These are phyloP conservation scores for Hydractinia echinata DNA, from an alignment of 30 jellyfish, hydroid and myxozoan species.

Conservation along the genomic window DNA sequence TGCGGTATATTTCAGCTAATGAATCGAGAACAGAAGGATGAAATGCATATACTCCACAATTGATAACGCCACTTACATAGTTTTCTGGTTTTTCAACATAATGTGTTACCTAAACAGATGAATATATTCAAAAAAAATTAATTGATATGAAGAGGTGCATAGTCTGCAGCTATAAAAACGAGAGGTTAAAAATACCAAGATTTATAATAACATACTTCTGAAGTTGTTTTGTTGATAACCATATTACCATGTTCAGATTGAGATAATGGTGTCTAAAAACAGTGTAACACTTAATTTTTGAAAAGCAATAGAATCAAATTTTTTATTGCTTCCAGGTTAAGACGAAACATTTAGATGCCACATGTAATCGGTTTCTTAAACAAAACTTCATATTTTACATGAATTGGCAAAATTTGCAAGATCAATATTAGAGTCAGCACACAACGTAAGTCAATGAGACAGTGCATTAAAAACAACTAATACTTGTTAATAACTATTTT, in stretches of 20 bases:
- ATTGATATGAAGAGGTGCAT: neutral
- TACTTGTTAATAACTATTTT: neutral
- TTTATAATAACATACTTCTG: constrained; percentile 44
- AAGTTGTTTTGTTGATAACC: constrained; percentile 63
- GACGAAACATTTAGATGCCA: neutral
- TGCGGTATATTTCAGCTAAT: constrained; percentile 61
- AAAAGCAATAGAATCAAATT: neutral
- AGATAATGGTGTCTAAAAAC: constrained; percentile 16
- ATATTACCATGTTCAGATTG: constrained; percentile 88
- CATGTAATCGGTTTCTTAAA: neutral
- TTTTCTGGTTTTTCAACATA: constrained; percentile 97
- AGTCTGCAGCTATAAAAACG: no score
- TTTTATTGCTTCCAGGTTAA: neutral
- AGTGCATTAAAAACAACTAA: no score
- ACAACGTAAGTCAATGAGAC: no score
- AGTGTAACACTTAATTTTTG: neutral
- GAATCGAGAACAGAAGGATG: constrained; percentile 65
- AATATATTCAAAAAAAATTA: neutral
- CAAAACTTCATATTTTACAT: neutral
- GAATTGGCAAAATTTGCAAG: neutral
- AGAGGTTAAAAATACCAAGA: no score
- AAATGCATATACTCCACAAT: constrained; percentile 81
- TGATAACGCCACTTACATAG: constrained; percentile 79
- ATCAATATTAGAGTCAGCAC: no score
- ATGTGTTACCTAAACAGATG: constrained; percentile 58